These are phyloP conservation scores for Eurypyga helias DNA, from an alignment of 2,113 vertebrate species.

Conservation along the genomic window DNA sequence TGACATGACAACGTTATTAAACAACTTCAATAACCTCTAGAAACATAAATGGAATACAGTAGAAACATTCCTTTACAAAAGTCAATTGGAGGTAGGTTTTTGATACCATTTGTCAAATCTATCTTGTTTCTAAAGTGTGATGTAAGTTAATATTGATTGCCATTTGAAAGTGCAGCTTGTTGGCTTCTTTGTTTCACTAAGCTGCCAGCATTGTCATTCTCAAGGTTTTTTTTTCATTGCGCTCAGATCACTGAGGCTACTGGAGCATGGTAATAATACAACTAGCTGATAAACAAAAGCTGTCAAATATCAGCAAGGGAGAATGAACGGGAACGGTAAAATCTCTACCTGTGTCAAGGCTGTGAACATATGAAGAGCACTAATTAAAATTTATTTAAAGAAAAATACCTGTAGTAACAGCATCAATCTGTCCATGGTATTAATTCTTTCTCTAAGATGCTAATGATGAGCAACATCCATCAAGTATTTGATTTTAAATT, in stretches of 20 bases:
- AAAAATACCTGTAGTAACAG: not conserved
- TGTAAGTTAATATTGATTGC: conserved; percentile 55
- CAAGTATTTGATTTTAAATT: not conserved
- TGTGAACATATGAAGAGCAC: not conserved
- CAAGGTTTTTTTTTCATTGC: conserved; percentile 18
- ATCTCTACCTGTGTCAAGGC: not conserved
- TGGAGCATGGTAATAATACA: conserved; percentile 33
- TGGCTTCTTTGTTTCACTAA: not conserved
- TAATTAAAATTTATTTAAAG: not conserved
- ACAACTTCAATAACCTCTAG: not conserved
- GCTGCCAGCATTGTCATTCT: conserved; percentile 37
- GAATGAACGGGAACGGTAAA: not conserved
- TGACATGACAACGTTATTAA: not conserved
- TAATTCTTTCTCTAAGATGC: not conserved
- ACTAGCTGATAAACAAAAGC: conserved; percentile 43
- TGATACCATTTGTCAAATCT: conserved; percentile 19
- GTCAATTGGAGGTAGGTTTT: not conserved
- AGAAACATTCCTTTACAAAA: conserved; percentile 10
- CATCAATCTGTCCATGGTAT: not conserved
- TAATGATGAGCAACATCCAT: not conserved
- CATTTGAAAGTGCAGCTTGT: conserved; percentile 2
- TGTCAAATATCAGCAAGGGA: not conserved
- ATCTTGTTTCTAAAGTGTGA: not conserved
- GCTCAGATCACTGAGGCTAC: not conserved
- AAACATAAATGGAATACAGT: conserved; percentile 13